Evolutionary conservation across 2,797 vertebrate species (phyloP).

Genomic region (Enteromius argenteus): DNA sequence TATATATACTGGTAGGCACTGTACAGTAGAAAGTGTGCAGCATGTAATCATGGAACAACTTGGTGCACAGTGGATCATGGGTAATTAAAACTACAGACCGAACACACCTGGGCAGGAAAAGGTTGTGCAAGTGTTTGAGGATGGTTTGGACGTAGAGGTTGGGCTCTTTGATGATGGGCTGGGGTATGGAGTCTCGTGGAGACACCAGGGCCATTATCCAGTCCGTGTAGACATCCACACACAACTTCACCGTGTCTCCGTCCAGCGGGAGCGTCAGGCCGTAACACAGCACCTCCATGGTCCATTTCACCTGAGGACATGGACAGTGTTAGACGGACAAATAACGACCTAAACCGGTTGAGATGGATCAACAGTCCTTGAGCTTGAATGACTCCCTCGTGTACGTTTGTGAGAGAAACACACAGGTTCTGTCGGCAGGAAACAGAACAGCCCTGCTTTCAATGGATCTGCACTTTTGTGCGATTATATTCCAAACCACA

Average conservation of each 20-base stretch:
- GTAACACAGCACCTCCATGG: conserved; percentile 94
- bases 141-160: conserved; percentile 92
- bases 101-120: conserved; percentile 90
- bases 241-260: conserved; percentile 90
- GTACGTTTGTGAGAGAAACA: neutral
- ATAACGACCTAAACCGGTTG: neutral
- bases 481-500: neutral
- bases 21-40: neutral
- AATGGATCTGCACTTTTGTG: neutral
- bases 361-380: neutral
- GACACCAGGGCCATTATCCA: conserved; percentile 93
- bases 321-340: conserved; percentile 7
- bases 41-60: neutral
- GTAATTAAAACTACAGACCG: neutral
- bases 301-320: conserved; percentile 90
- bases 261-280: conserved; percentile 91
- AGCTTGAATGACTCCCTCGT: neutral
- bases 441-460: neutral
- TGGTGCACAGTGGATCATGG: neutral
- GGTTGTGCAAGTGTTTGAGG: conserved; percentile 90
- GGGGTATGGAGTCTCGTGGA: conserved; percentile 88
- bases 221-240: conserved; percentile 93
- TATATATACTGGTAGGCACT: neutral
- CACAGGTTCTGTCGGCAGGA: neutral
- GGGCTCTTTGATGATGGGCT: conserved; percentile 90